Evolutionary conservation across 1,140 invertebrate genomes (phyloP).

Genomic region (Drosophila ogumai): DNA sequence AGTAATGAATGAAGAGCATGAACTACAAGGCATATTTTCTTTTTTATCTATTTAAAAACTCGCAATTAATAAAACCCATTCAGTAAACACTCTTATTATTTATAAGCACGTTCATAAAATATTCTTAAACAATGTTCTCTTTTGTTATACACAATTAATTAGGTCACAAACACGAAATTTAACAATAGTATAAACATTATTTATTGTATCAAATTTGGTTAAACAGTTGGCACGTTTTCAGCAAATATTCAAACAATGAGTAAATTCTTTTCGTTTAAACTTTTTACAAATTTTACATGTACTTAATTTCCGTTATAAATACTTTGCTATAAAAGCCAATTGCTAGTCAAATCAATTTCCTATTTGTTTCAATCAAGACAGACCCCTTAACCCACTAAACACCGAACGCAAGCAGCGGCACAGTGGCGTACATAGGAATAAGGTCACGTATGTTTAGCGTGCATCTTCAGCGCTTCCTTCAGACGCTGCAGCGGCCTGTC

Average conservation of each 20-base stretch:
- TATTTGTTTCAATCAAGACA: neutral
- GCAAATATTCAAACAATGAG: neutral
- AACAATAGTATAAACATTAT: neutral
- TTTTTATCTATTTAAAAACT: neutral
- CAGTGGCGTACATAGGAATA: constrained; percentile 70
- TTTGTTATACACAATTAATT: constrained; percentile 1
- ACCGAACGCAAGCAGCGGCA: constrained; percentile 8
- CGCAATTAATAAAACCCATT: neutral
- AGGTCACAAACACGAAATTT: neutral
- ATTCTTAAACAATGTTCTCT: neutral
- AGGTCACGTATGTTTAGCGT: constrained; percentile 56
- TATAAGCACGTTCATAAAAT: neutral
- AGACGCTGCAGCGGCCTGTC: constrained; percentile 48
- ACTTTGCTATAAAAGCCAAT: neutral
- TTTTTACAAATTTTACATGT: neutral
- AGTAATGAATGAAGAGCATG: neutral
- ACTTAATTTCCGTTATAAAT: too few species aligned
- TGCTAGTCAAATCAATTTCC: neutral
- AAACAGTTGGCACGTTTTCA: constrained; percentile 5
- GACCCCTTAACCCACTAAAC: constrained; percentile 10
- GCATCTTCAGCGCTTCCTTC: constrained; percentile 7
- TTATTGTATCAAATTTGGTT: constrained; percentile 1
- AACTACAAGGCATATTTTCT: neutral
- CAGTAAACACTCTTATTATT: neutral
- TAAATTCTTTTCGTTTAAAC: neutral